Evolutionary conservation across 2,113 vertebrate genomes (phyloP), one percentile per base, ranked within the genome.

Genomic region (Bostrychus sinensis): DNA sequence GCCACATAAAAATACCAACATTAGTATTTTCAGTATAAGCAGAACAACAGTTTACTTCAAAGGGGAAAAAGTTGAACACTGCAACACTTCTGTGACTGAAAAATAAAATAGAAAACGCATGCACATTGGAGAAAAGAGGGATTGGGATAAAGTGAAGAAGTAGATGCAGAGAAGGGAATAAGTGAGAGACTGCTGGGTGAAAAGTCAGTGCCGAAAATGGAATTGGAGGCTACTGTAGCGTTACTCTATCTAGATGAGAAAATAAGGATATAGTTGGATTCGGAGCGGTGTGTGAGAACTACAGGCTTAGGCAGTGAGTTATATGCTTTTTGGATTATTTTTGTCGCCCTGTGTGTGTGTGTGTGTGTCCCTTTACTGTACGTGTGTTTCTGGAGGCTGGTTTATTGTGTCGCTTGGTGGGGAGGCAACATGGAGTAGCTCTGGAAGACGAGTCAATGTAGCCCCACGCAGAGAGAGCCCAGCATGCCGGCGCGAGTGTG

Each of bases 221-320:
- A 81, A 87, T 80, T 83, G 71, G 70, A 77, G 76, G 71, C 70
- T 71, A 82, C 77, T 86, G 78, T 80, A 78, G 83, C 72, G 66
- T 86, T 83, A 81, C 84, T 76, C 66, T 79, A 68, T 86, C 77
- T 75, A 70, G 66, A 87, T 83, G 72, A 57, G 60, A 84, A 87
- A 83, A 80, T 85, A 68, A 59, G 69, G 59, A 81, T 82, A 66
- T 74, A 72, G 70, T 71, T 77, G 81, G 73, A 78, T 80, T 79
- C 61, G 55, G 45, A 36, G 17, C 68, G 57, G 58, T 72, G 58
- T 77, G 60, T 45, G 59, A 37, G 68, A 43, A 34, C 7, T 62
- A 58, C 48, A 69, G 66, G 39, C 34, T 75, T 55, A 66, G 61
- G 61, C 57, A 69, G 68, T 63, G 67, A 57, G 59, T 84, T 75